Evolutionary conservation across 2,797 vertebrate genomes (phyloP), one percentile per base, ranked within the genome.

Genomic region (Threskiornis aethiopicus): DNA sequence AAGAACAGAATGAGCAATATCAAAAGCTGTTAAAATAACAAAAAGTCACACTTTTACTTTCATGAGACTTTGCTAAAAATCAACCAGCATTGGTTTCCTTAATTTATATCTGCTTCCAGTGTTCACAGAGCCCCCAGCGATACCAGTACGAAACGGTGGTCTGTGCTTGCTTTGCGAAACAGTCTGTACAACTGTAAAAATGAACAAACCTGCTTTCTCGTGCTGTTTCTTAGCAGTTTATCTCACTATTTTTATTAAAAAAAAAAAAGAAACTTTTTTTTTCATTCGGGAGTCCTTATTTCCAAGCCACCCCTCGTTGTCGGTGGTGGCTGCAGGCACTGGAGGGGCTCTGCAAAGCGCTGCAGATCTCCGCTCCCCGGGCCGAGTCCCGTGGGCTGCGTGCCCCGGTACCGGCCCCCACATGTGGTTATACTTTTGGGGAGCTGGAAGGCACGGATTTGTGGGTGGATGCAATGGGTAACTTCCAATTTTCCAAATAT

Each of bases 231-330:
- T 93, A 66, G 73, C 87, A 87, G 70, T 90, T 93, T 91, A 65
- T 87, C 18, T 86, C 58, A 5, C 21, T 62, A 37, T 94, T 95
- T 97, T 95, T 91, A 94, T 94, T 96, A 71, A 89, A 70, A 47
- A 1, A 21, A 24, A 10, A 16, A 58, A 25, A 18, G 4, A 6
- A 59, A 35, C 10, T 18, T 15, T 20, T 15, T 20, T 33, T 16
- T 6, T 22, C 31, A 9, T 41, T 8, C 1, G 0, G 20, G 20
- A 46, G 47, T 87, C 47, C 58, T 94, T 76, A 24, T 90, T 96
- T 90, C 81, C 39, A 26, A 41, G 44, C 67, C 8, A 3, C 21
- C 37, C 37, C 29, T 21, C 21, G 1, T 0, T 6, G 3, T 3
- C 0, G 0, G 12, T 2, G 18, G 20, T 16, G 44, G 31, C 7